Percentiles rank a stretch among this genome's conserved stretches.
phyloP scores from a whole-genome alignment of 2,888 invertebrate genomes.

The Strigamia crassipes region DNA sequence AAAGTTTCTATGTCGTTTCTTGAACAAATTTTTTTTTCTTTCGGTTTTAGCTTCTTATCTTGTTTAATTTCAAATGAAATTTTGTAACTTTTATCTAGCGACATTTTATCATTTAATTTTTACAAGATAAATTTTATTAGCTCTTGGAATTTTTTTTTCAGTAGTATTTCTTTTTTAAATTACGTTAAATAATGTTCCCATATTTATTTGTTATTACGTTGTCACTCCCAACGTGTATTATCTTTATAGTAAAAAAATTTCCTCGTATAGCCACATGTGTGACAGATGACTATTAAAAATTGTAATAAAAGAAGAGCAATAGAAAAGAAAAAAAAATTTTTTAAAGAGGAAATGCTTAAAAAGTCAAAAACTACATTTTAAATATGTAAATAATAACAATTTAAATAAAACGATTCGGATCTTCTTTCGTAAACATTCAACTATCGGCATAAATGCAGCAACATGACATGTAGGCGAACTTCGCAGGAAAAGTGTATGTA shows the following conservation, averaged over 20 bases:
- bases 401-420: too few relatives aligned
- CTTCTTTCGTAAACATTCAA: too few relatives aligned
- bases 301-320: not conserved
- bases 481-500: not conserved
- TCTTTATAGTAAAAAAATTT: not conserved
- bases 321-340: too few relatives aligned
- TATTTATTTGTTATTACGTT: not conserved
- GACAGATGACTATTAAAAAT: not conserved
- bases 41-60: not conserved
- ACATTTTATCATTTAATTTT: constrained; percentile 22
- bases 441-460: too few relatives aligned
- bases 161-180: not conserved
- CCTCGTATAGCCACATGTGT: not conserved
- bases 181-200: not conserved
- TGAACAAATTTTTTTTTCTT: not conserved
- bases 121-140: not conserved
- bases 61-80: constrained; percentile 8
- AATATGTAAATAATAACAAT: too few relatives aligned
- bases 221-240: not conserved
- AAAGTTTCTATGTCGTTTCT: not conserved
- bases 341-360: too few relatives aligned
- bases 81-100: not conserved
- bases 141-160: not conserved
- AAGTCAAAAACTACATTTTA: too few relatives aligned
- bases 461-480: too few relatives aligned